Evolutionary conservation across 2,113 vertebrate species (phyloP), one percentile per base, ranked within the genome.

Genomic region (Geococcyx californianus): DNA sequence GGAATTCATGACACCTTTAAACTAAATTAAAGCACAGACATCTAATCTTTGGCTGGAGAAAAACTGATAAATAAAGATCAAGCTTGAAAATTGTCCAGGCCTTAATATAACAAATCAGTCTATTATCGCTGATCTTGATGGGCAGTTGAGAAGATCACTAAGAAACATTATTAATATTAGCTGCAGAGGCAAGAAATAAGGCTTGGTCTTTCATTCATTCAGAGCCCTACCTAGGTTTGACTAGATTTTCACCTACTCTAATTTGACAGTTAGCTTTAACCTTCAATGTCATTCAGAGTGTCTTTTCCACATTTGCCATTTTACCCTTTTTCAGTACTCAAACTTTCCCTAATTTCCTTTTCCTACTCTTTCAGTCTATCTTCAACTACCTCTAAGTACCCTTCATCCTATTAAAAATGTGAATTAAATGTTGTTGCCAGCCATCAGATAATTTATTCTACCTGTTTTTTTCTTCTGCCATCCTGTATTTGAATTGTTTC

Each of bases 1-100:
- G 10, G 24, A 90, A 93, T 72, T 81, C 66, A 66, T 95, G n/a
- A 64, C 38, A 93, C 58, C 28, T 78, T 91, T 90, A 82, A 85
- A 58, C 6, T 51, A 49, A 89, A 78, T 56, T 40, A 81, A 87
- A 87, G 5, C 16, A 81, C 3, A 77, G 40, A 47, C 13, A 28
- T 62, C 21, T 81, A 70, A 68, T 66, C 8, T 52, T 49, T 86
- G 9, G 82, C 68, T 68, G 23, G 56, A 80, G 29, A 55, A 49
- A 69, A 93, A 10, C 1, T 52, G 26, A 29, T 68, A 73, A 80
- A 80, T 77, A 69, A 85, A 90, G 36, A 58, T 36, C n/a, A 85
- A 67, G 16, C 60, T 33, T 81, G 13, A 58, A 94, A 84, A 63
- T 36, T 84, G 5, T 55, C 18, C 8, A 13, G 28, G 31, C 13